Base-by-base conservation (phyloP, 2,888 invertebrate species). In the Drosophila neonasuta region DNA sequence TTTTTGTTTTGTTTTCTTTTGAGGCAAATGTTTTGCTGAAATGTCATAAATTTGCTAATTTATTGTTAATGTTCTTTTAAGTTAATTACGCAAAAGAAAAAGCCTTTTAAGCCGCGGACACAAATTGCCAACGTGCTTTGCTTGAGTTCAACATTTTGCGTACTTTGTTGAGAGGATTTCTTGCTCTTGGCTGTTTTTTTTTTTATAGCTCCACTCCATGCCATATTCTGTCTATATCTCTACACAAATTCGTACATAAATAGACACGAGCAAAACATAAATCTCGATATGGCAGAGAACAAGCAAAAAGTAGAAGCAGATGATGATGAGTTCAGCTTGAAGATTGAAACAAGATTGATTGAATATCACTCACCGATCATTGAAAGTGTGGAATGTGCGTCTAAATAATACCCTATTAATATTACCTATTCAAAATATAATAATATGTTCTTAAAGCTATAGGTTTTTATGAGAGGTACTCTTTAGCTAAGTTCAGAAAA, bases 31-130 rank as follows among this genome's bases (percentile, higher is more conserved):
- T 60, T 75, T 77, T 75, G 84, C 79, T 75, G 68, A 84, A 75
- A 68, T 70, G 77, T 55, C 85, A 81, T 86, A 85, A 82, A 75
- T 71, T 81, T 60, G 55, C 58, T 71, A 85, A 85, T 81, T 85
- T 83, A 85, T 77, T 79, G 72, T 81, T 73, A 71, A 79, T 80
- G 74, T 72, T 86, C 70, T 70, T 76, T 73, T 57, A 57, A 86
- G 78, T 69, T 78, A 81, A 86, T 86, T 86, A 68, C 75, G 73
- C 75, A 80, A 83, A 80, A 83, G 49, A 24, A 56, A 58, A 80
- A 61, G 56, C 54, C 69, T 68, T 60, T 77, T 64, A 73, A 74
- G 65, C 48, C 20, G 54, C 48, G 41, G 29, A 57, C 61, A 58
- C 66, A 74, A 74, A 78, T 74, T 76, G 54, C 56, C 73, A 70